These are phyloP conservation scores for Agrenia bidenticulata DNA, from an alignment of 2,888 invertebrate genomes.

Conservation along the genomic window DNA sequence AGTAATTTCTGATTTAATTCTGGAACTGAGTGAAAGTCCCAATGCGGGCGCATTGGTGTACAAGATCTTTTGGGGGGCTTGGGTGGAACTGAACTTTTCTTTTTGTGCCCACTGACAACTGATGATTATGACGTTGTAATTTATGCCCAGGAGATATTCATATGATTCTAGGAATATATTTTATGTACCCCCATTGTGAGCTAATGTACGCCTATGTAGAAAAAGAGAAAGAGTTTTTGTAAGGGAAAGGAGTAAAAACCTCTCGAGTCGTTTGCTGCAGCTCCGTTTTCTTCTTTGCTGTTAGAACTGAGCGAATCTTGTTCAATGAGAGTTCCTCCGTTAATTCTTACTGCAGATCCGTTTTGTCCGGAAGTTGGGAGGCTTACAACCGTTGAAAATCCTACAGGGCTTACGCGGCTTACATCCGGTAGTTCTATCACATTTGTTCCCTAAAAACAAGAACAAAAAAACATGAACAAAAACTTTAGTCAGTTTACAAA, in stretches of 20 bases:
- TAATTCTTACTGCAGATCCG: conserved; percentile 53
- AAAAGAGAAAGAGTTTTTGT: conserved; percentile 7
- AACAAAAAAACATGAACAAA: conserved; percentile 19
- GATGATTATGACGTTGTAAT: too few species aligned
- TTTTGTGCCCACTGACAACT: too few species aligned
- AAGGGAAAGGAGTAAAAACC: conserved; percentile 28
- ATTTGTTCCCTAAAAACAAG: conserved; percentile 48
- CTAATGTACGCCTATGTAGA: background rate
- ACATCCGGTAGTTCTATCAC: conserved; percentile 53
- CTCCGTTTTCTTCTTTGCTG: conserved; percentile 52
- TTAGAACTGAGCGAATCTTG: conserved; percentile 52
- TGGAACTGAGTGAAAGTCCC: too few species aligned
- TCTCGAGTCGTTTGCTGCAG: conserved; percentile 46
- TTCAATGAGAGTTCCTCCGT: conserved; percentile 52
- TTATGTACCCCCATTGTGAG: too few species aligned
- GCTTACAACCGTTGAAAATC: conserved; percentile 53
- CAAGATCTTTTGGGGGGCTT: too few species aligned
- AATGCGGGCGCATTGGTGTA: too few species aligned
- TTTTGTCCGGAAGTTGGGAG: conserved; percentile 51
- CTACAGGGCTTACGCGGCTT: conserved; percentile 53
- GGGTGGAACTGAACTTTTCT: too few species aligned
- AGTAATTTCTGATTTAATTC: too few species aligned
- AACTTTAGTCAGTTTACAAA: background rate
- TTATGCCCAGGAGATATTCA: too few species aligned
- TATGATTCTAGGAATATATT: too few species aligned